Conservation (phyloP, 1,140 invertebrate species). For the Aphidius ervi region DNA sequence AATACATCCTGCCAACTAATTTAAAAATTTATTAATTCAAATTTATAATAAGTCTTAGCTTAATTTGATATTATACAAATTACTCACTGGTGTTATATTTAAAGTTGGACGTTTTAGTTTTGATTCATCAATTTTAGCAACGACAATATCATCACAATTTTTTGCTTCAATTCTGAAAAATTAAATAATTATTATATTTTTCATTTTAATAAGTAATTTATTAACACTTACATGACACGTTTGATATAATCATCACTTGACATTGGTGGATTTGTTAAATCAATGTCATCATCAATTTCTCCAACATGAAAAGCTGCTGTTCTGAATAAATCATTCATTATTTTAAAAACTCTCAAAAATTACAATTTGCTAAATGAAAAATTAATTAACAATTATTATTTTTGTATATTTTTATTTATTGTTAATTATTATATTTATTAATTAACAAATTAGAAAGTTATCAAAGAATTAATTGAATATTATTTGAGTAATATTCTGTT, state of each 20-base stretch:
- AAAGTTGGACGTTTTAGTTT: slow-evolving; percentile 45
- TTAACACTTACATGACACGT: slow-evolving; percentile 52
- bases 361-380: background rate
- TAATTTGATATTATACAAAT: slow-evolving; percentile 1
- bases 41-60: background rate
- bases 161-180: slow-evolving; percentile 49
- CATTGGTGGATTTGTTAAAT: slow-evolving; percentile 51
- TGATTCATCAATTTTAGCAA: slow-evolving; percentile 50
- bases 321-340: slow-evolving; percentile 34
- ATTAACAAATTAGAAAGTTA: too few species aligned
- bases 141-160: slow-evolving; percentile 54
- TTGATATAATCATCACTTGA: slow-evolving; percentile 58
- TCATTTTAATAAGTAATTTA: background rate
- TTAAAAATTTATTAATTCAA: slow-evolving; percentile 21
- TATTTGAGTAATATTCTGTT: too few species aligned
- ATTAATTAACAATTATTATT: background rate
- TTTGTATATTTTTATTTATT: too few species aligned
- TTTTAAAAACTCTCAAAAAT: slow-evolving; percentile 2
- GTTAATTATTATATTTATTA: too few species aligned
- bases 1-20: slow-evolving; percentile 42
- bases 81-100: slow-evolving; percentile 39
- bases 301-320: slow-evolving; percentile 43
- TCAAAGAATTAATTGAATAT: too few species aligned
- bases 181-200: slow-evolving; percentile 18
- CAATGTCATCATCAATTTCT: slow-evolving; percentile 49